Conservation (phyloP, 2,888 invertebrate genomes). For the Mythimna ferrago region DNA sequence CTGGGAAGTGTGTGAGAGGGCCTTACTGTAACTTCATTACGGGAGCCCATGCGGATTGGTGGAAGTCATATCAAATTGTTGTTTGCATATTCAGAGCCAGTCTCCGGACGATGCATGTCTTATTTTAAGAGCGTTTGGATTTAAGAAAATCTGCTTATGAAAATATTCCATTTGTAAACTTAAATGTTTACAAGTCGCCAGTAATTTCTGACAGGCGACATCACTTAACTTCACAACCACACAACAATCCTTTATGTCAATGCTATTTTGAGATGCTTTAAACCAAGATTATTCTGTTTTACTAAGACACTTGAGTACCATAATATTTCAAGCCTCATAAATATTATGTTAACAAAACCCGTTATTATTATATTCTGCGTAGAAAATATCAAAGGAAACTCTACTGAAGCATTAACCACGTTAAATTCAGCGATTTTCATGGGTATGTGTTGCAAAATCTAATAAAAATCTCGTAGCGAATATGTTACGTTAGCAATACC, state of each 20-base stretch:
- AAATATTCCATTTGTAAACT: background rate
- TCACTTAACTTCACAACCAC: constrained; percentile 25
- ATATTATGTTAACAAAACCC: constrained; percentile 8
- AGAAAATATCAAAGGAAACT: constrained; percentile 19
- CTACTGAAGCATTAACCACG: constrained; percentile 1
- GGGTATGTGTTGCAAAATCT: constrained; percentile 19
- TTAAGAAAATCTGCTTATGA: background rate
- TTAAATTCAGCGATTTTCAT: constrained; percentile 12
- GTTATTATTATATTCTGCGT: constrained; percentile 1
- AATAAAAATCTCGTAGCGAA: constrained; percentile 42
- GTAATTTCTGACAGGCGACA: constrained; percentile 27
- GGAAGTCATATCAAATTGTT: background rate
- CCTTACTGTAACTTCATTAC: background rate
- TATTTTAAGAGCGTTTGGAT: background rate
- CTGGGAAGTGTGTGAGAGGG: background rate
- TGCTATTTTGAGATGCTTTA: constrained; percentile 22
- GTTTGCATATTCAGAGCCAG: background rate
- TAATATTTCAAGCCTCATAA: constrained; percentile 4
- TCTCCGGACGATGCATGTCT: background rate
- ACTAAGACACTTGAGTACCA: constrained; percentile 5
- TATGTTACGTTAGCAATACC: constrained; percentile 44
- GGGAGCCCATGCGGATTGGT: background rate
- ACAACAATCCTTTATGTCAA: constrained; percentile 7
- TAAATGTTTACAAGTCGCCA: constrained; percentile 16
- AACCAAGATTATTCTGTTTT: constrained; percentile 23